Evolutionary conservation across 2,113 vertebrate species (phyloP), one percentile per base, ranked within the genome.

Genomic region (Limanda limanda): DNA sequence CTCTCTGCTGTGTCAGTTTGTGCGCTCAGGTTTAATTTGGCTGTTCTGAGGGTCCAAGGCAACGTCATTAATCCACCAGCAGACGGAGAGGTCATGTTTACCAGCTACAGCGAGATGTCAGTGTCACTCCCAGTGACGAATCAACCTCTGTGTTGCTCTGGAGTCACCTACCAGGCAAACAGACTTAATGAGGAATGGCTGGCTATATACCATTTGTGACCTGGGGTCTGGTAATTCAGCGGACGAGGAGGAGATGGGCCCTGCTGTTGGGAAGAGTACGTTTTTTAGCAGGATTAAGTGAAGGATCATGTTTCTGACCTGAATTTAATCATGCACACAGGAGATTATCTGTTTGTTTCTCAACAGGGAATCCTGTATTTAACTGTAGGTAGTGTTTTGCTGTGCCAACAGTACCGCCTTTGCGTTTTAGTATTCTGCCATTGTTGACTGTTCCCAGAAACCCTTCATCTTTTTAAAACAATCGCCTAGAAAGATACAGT

Each of bases 11-110:
- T 20, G 12, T 65, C 68, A 48, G 45, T 18, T 48, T 18, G 14
- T 48, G 45, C 1, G 5, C 14, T 48, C 45, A 62, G 25, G 23
- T 75, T 81, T 75, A 81, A 74, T 79, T 78, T 76, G 25, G 62
- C 68, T 59, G 42, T 45, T 18, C 45, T 18, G 45, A 48, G 15
- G 0, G 27, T 67, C 76, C 47, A 14, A 45, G 61, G 61, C 71
- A 37, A 17, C 71, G 25, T 79, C 40, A 74, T 85, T 81, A 83
- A 82, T 86, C 72, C 56, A 9, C 2, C 58, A 57, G 84, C 66
- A 82, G 79, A 79, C 77, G 77, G 68, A 86, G 59, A 68, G 62
- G 74, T 77, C 58, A 61, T 70, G 81, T 83, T 74, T 68, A 48
- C 79, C 4, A 3, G 31, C 68, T 13, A n/a, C 35, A 52, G 65